Percentiles rank a stretch among this genome's conserved stretches.
Conservation (phyloP, 1,140 invertebrate species). For the Galleria mellonella region DNA sequence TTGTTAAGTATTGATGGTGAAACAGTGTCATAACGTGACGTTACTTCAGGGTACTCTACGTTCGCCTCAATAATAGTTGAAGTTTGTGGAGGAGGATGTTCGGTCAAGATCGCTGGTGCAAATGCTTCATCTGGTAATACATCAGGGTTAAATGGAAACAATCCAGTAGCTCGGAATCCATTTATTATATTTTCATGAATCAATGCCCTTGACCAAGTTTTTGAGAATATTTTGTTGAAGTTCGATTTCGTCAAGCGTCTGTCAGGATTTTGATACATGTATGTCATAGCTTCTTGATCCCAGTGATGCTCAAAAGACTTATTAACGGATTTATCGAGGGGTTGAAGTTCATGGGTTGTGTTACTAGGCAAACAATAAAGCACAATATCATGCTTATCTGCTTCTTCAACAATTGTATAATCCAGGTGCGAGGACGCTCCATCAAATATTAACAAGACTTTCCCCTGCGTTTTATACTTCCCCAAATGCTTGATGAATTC, state of each 20-base stretch:
- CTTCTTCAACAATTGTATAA: slow-evolving; percentile 26
- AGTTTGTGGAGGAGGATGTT: neutral
- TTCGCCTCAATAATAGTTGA: neutral
- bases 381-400: slow-evolving; percentile 17
- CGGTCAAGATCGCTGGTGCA: neutral
- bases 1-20: neutral
- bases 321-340: slow-evolving; percentile 36
- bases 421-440: slow-evolving; percentile 41
- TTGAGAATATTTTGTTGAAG: slow-evolving; percentile 37
- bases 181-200: slow-evolving; percentile 6
- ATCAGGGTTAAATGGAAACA: neutral
- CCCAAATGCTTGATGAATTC: slow-evolving; percentile 33
- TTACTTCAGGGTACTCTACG: neutral
- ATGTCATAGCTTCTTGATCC: slow-evolving; percentile 22
- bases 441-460: slow-evolving; percentile 38
- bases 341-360: too few species aligned
- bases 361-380: slow-evolving; percentile 41
- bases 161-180: neutral
- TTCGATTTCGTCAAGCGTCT: slow-evolving; percentile 29
- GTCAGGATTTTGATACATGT: slow-evolving; percentile 16
- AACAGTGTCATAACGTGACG: neutral
- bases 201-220: slow-evolving; percentile 33
- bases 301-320: slow-evolving; percentile 35
- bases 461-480: slow-evolving; percentile 27
- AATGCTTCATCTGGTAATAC: neutral